Evolutionary conservation across 2,113 vertebrate genomes (phyloP).

Genomic region (Toxotes chatareus): DNA sequence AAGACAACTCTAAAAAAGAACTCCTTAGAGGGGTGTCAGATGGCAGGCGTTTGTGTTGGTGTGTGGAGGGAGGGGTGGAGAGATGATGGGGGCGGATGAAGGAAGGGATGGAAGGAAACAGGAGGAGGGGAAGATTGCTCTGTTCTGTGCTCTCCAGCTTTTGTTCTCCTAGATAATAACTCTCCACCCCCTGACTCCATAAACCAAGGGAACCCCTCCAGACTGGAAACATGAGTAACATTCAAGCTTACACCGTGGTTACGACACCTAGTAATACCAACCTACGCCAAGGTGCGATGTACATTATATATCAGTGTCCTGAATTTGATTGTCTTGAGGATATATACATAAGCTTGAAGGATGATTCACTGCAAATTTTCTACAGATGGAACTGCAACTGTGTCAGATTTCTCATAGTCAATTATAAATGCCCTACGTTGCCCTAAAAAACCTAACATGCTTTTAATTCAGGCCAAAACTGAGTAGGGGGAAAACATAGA

Average conservation of each 20-base stretch:
- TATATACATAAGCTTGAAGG: neutral
- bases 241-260: neutral
- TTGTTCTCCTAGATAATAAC: slow-evolving; percentile 72
- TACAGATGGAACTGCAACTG: slow-evolving; percentile 44
- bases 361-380: slow-evolving; percentile 21
- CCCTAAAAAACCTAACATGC: slow-evolving; percentile 61
- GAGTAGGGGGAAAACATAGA: slow-evolving; percentile 40
- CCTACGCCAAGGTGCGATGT: neutral
- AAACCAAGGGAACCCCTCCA: slow-evolving; percentile 52
- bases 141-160: slow-evolving; percentile 67
- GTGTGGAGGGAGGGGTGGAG: slow-evolving; percentile 34
- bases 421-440: slow-evolving; percentile 67
- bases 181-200: slow-evolving; percentile 58
- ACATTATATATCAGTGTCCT: neutral
- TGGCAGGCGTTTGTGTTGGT: slow-evolving; percentile 74
- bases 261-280: neutral
- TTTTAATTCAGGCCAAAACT: slow-evolving; percentile 71
- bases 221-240: slow-evolving; percentile 18
- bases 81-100: slow-evolving; percentile 68
- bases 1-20: slow-evolving; percentile 60
- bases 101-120: slow-evolving; percentile 61
- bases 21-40: slow-evolving; percentile 79
- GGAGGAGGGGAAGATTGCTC: slow-evolving; percentile 60
- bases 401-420: slow-evolving; percentile 61
- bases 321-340: slow-evolving; percentile 21